Conservation (phyloP, 2,113 vertebrate genomes). For the Engraulis encrasicolus region DNA sequence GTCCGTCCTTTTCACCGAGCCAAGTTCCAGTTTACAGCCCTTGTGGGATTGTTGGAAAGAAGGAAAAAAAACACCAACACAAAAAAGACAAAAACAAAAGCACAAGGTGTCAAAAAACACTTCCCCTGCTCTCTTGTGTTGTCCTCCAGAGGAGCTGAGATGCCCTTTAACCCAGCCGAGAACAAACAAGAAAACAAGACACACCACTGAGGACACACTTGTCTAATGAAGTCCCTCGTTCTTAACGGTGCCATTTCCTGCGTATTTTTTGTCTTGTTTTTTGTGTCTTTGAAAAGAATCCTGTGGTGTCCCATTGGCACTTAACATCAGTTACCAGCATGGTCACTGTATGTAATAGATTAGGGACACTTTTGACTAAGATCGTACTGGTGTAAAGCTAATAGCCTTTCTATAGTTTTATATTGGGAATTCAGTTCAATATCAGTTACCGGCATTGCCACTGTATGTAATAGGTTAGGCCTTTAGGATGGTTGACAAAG, state of each 20-base stretch:
- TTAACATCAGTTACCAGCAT: not conserved
- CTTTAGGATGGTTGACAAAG: no score
- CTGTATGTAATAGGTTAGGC: not conserved
- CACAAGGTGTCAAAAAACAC: conserved; percentile 29
- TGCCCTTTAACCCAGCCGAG: conserved; percentile 41
- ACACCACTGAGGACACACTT: not conserved
- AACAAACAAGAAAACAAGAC: conserved; percentile 45
- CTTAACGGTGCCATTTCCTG: not conserved
- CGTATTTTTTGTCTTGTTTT: not conserved
- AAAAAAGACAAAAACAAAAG: conserved; percentile 23
- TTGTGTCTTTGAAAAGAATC: not conserved
- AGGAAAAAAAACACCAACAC: no score
- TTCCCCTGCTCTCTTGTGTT: conserved; percentile 5
- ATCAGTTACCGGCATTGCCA: not conserved
- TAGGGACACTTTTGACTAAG: no score
- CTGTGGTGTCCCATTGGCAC: not conserved
- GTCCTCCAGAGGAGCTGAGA: conserved; percentile 20
- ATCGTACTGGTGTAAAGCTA: no score
- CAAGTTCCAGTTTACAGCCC: conserved; percentile 23
- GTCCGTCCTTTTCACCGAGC: not conserved
- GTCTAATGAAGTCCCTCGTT: conserved; percentile 10
- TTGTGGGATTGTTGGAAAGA: not conserved
- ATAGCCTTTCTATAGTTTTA: no score
- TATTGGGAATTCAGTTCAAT: no score
- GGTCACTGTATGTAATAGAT: not conserved